phyloP scores from a whole-genome alignment of 1,140 invertebrate genomes.

The Chlorops oryzae region DNA sequence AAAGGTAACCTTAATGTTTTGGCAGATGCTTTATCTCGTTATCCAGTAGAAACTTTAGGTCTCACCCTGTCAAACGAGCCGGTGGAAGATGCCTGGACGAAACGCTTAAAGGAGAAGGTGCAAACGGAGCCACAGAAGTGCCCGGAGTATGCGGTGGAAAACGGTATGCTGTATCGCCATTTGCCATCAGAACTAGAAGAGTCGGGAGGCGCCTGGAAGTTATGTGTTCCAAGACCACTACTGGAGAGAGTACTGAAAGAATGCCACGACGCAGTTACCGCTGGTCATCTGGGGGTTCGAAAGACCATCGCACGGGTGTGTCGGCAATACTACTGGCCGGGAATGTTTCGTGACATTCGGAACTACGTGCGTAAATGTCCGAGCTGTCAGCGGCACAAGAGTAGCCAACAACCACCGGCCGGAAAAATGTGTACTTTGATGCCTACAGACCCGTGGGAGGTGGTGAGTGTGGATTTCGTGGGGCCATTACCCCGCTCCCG shows the following conservation, averaged over 20 bases:
- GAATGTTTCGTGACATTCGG: not conserved
- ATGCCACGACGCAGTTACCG: not conserved
- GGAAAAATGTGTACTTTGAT: not conserved
- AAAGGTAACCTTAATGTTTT: not conserved
- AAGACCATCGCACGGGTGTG: not conserved
- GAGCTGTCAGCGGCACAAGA: constrained; percentile 1
- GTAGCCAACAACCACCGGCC: not conserved
- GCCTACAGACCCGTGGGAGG: not conserved
- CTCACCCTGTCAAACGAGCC: not conserved
- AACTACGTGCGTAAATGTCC: not conserved
- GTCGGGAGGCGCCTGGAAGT: no score
- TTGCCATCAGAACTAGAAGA: not conserved
- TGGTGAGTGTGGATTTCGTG: constrained; percentile 2
- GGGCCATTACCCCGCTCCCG: constrained; percentile 2
- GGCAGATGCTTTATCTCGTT: constrained; percentile 1
- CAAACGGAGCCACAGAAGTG: not conserved
- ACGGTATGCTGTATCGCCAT: not conserved
- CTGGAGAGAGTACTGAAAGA: not conserved
- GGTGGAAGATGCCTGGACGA: not conserved
- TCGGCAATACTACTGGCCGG: constrained; percentile 4
- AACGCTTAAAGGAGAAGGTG: not conserved
- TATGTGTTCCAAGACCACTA: not conserved
- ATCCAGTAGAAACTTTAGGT: no score
- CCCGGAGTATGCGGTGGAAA: not conserved
- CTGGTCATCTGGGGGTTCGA: constrained; percentile 1